phyloP scores from a whole-genome alignment of 2,888 invertebrate genomes.

The Drosophila nigricruria region DNA sequence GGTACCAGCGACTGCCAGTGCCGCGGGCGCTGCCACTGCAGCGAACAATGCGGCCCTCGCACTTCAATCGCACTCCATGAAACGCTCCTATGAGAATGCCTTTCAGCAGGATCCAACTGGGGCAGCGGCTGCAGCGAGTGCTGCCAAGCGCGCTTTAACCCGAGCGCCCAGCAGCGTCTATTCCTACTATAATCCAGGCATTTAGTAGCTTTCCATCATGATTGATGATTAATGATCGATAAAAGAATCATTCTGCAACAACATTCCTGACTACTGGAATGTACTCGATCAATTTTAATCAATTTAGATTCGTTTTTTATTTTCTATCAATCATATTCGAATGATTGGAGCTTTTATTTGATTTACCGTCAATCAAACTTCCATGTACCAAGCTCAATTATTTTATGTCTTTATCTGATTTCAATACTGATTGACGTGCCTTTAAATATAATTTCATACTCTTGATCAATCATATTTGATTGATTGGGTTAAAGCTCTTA shows the following conservation, averaged over 20 bases:
- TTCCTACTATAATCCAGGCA: slow-evolving; percentile 82
- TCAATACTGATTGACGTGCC: slow-evolving; percentile 4
- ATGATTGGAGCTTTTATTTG: background rate
- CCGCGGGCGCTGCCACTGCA: slow-evolving; percentile 56
- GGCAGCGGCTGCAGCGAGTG: slow-evolving; percentile 75
- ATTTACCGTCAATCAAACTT: background rate
- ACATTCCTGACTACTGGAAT: background rate
- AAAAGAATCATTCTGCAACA: background rate
- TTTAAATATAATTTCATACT: background rate
- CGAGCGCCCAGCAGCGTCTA: slow-evolving; percentile 79
- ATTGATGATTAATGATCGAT: slow-evolving; percentile 18
- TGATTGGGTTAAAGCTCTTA: background rate
- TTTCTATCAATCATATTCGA: slow-evolving; percentile 5
- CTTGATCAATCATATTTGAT: slow-evolving; percentile 1
- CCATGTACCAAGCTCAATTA: background rate
- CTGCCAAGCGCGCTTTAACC: slow-evolving; percentile 83
- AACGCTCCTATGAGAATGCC: slow-evolving; percentile 90
- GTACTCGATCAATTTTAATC: background rate
- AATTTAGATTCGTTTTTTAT: background rate
- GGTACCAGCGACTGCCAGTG: slow-evolving; percentile 24
- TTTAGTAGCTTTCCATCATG: slow-evolving; percentile 57
- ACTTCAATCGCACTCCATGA: slow-evolving; percentile 86
- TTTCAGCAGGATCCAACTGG: slow-evolving; percentile 87
- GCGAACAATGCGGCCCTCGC: slow-evolving; percentile 40
- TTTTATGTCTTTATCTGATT: background rate